These are phyloP conservation scores for Lasiommata megera DNA, from an alignment of 2,888 invertebrate genomes.

Conservation along the genomic window DNA sequence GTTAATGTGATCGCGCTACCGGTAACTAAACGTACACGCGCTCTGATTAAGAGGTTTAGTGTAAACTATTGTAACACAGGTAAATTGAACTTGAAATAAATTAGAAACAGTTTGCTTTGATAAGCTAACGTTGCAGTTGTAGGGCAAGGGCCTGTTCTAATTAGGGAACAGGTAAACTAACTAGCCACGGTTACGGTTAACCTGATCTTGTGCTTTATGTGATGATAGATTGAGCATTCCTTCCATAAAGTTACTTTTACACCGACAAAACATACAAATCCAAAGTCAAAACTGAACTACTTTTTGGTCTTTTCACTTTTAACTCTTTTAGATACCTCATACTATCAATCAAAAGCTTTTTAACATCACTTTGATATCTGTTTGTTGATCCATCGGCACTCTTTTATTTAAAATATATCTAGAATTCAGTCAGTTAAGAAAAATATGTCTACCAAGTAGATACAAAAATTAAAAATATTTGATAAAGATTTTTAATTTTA, in stretches of 20 bases:
- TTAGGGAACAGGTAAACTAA: conserved; percentile 26
- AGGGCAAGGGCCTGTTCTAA: conserved; percentile 26
- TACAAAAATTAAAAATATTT: no score
- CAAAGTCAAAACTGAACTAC: no score
- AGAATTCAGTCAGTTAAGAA: no score
- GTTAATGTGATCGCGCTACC: not conserved
- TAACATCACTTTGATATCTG: no score
- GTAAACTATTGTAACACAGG: conserved; percentile 4
- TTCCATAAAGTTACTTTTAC: not conserved
- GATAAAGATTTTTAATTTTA: no score
- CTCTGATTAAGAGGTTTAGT: not conserved
- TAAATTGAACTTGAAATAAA: conserved; percentile 24
- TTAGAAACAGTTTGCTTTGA: conserved; percentile 12
- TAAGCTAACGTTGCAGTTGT: conserved; percentile 7
- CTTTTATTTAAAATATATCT: no score
- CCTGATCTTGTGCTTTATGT: conserved; percentile 23
- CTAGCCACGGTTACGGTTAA: conserved; percentile 17
- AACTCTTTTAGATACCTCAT: no score
- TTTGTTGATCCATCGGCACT: no score
- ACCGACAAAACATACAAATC: not conserved
- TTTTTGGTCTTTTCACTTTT: no score
- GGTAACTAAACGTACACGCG: not conserved
- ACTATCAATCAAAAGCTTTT: no score
- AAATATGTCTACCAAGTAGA: no score
- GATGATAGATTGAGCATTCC: conserved; percentile 18